A percentile compares a stretch with the other conserved stretches of the same genome.
Conservation (phyloP, 1,140 invertebrate genomes). For the Penaeus indicus region DNA sequence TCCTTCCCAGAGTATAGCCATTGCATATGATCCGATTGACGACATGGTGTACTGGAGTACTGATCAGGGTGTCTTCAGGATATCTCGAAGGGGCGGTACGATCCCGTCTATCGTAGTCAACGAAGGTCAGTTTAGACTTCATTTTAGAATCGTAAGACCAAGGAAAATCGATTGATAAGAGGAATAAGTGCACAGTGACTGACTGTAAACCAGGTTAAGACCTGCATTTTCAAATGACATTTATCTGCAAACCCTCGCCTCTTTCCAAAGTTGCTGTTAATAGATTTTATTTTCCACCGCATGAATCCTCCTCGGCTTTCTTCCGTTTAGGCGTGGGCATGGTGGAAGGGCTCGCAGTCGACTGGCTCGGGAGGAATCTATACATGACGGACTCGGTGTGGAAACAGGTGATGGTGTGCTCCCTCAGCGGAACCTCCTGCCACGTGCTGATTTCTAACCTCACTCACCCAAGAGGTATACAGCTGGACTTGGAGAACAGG, state of each 20-base stretch:
- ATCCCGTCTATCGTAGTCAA: neutral
- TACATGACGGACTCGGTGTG: slow-evolving; percentile 83
- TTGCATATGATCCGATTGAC: slow-evolving; percentile 29
- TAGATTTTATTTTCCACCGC: no score
- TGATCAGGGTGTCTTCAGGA: neutral
- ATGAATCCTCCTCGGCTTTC: slow-evolving; percentile 68
- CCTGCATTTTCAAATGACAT: no score
- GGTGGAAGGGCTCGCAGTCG: slow-evolving; percentile 82
- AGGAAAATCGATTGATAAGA: no score
- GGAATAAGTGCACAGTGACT: no score
- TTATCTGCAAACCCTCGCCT: no score
- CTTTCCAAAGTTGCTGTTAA: no score
- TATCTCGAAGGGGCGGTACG: neutral
- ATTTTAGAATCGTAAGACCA: no score
- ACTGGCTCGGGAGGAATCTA: slow-evolving; percentile 83
- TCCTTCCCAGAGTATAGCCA: neutral
- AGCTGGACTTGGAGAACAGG: slow-evolving; percentile 77
- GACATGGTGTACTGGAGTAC: slow-evolving; percentile 39
- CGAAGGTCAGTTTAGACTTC: slow-evolving; percentile 7
- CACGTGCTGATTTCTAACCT: slow-evolving; percentile 81
- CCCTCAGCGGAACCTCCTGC: slow-evolving; percentile 78
- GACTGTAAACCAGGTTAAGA: no score
- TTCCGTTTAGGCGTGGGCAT: slow-evolving; percentile 85
- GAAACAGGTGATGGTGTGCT: slow-evolving; percentile 76
- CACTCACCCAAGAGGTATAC: slow-evolving; percentile 77